phyloP scores from a whole-genome alignment of 2,888 invertebrate genomes.

The Hirtodrosophila cameraria region DNA sequence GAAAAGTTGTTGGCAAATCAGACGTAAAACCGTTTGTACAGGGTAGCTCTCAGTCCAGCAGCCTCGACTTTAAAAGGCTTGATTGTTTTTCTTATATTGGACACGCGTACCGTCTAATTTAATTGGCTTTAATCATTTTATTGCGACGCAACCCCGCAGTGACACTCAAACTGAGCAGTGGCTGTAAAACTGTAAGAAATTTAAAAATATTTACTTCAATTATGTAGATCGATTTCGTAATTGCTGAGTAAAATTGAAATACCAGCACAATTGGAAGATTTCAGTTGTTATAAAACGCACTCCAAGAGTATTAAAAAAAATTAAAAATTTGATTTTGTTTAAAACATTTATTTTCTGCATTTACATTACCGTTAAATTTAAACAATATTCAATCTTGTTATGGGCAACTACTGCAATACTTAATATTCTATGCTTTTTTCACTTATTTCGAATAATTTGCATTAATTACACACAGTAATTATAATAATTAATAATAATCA shows the following conservation, averaged over 20 bases:
- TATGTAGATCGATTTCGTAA: too few species aligned
- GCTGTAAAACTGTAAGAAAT: conserved; percentile 11
- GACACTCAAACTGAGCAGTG: conserved; percentile 15
- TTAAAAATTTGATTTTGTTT: conserved; percentile 51
- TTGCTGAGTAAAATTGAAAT: too few species aligned
- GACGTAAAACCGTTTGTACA: too few species aligned
- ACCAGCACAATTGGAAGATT: too few species aligned
- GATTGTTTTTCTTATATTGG: conserved; percentile 21
- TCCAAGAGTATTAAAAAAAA: too few species aligned
- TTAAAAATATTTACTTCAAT: too few species aligned
- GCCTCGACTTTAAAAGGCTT: not conserved
- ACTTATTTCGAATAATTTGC: conserved; percentile 67
- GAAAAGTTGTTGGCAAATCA: too few species aligned
- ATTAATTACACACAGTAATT: conserved; percentile 76
- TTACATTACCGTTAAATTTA: conserved; percentile 68
- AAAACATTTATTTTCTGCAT: conserved; percentile 77
- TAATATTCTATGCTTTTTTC: conserved; percentile 59
- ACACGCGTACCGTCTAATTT: conserved; percentile 45
- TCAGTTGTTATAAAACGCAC: too few species aligned
- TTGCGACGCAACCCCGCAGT: conserved; percentile 28
- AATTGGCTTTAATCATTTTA: conserved; percentile 60
- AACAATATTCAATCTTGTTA: conserved; percentile 78
- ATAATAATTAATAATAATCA: conserved; percentile 46
- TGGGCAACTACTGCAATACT: conserved; percentile 75
- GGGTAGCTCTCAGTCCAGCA: too few species aligned